Evolutionary conservation across 1,140 invertebrate species (phyloP).

Genomic region (Zaprionus taronus): DNA sequence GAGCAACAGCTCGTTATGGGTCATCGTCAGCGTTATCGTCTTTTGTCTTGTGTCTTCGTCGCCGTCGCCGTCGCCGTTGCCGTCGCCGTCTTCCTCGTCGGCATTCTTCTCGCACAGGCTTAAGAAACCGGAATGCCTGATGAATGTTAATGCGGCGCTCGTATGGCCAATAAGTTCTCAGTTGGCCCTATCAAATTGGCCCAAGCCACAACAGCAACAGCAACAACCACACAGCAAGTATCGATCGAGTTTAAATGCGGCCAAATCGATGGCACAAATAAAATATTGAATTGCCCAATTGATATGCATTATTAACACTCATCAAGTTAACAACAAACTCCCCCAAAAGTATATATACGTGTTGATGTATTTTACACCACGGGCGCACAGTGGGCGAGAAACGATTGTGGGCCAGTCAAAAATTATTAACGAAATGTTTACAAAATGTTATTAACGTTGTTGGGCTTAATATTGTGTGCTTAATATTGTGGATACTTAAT

Average conservation of each 20-base stretch:
- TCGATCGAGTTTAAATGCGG: slow-evolving; percentile 63
- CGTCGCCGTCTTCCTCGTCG: slow-evolving; percentile 17
- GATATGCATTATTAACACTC: slow-evolving; percentile 36
- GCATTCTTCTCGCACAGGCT: slow-evolving; percentile 55
- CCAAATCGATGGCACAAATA: slow-evolving; percentile 75
- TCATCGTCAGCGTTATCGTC: slow-evolving; percentile 38
- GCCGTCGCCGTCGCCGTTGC: not conserved
- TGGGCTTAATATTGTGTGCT: no score
- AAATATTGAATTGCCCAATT: slow-evolving; percentile 63
- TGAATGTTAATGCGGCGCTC: slow-evolving; percentile 65
- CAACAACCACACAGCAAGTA: slow-evolving; percentile 30
- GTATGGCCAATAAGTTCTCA: slow-evolving; percentile 44
- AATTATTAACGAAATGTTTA: no score
- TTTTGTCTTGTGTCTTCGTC: slow-evolving; percentile 6
- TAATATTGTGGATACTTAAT: no score
- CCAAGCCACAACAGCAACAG: slow-evolving; percentile 5
- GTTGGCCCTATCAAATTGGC: slow-evolving; percentile 12
- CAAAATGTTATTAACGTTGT: no score
- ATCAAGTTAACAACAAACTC: slow-evolving; percentile 22
- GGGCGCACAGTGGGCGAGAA: slow-evolving; percentile 7
- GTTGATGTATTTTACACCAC: not conserved
- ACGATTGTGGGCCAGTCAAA: not conserved
- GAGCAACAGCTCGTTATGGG: slow-evolving; percentile 44
- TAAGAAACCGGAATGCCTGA: slow-evolving; percentile 70
- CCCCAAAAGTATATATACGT: not conserved